Conservation (phyloP, 2,797 vertebrate genomes). For the Phoebastria nigripes region DNA sequence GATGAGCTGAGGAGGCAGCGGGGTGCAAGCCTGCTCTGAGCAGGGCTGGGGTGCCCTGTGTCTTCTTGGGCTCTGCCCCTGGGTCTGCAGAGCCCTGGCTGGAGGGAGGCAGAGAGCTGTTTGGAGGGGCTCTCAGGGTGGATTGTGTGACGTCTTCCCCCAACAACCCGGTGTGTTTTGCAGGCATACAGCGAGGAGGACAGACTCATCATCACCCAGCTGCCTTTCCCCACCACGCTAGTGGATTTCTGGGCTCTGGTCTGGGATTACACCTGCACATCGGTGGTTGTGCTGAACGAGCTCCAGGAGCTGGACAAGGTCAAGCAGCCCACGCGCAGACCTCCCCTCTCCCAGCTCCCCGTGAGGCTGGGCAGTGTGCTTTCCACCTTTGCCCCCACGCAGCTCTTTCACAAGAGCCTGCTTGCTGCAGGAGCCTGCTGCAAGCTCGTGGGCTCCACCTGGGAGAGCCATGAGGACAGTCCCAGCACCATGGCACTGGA, state of each 20-base stretch:
- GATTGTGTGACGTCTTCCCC: not conserved
- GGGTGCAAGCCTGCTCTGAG: not conserved
- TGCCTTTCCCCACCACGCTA: constrained; percentile 41
- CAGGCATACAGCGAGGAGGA: constrained; percentile 48
- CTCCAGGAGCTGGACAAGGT: constrained; percentile 59
- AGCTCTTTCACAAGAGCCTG: not conserved
- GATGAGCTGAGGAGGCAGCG: not conserved
- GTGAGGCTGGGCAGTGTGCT: rapidly evolving
- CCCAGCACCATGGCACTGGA: not conserved
- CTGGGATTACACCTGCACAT: constrained; percentile 65
- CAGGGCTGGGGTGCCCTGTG: not conserved
- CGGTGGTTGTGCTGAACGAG: constrained; percentile 46
- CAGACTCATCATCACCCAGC: constrained; percentile 52
- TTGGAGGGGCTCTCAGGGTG: rapidly evolving
- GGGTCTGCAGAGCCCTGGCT: not conserved
- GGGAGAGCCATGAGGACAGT: not conserved
- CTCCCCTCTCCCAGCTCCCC: not conserved
- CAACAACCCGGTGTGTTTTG: rapidly evolving
- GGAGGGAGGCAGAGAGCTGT: not conserved
- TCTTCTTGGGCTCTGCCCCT: not conserved
- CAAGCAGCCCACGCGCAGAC: not conserved
- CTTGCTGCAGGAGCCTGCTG: not conserved
- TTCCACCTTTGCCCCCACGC: not conserved
- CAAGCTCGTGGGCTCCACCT: not conserved
- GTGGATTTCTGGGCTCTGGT: constrained; percentile 67